Evolutionary conservation across 2,888 invertebrate species (phyloP), one percentile per base, ranked within the genome.

Genomic region (Cephus runcator): DNA sequence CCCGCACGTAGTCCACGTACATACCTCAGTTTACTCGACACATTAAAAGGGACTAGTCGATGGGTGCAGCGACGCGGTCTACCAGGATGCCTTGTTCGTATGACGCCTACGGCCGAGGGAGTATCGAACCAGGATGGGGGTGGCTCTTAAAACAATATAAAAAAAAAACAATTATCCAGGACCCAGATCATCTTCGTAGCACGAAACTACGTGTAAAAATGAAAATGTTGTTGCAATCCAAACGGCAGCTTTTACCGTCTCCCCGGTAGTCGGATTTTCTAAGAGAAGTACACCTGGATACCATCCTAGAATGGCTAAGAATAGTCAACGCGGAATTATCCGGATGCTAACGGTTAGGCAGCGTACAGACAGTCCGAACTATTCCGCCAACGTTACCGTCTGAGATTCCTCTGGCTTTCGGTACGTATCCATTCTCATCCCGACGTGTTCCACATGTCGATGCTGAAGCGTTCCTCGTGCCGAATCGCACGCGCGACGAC

Each of bases 311-410:
- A 56, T 56, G 23, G 79, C 77, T 79, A 81, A 81, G 82, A 83
- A 82, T 83, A 79, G 79, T 80, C 78, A 76, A 73, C 75, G 73
- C 75, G 79, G 76, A 78, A 80, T 75, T 69, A 78, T 71, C 76
- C 74, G 71, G 69, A 69, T 36, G 79, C 77, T 77, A 75, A 75
- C 77, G 76, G 75, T 56, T 56, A 23, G 56, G 56, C 56, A 56
- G 56, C 56, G 56, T 56, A 23, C 23, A 56, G 56, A 23, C 56
- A 9, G 56, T 23, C 23, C 9, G 56, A 56, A 56, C 56, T 56
- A 56, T 56, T 56, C 56, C 23, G 56, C 56, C 56, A 56, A 23
- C 56, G 40, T 56, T 56, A 56, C 56, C 23, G 56, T 23, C 56
- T 23, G 56, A 23, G 56, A 56, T 56, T 56, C 56, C 56, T 56